phyloP scores from a whole-genome alignment of 2,888 invertebrate species.

The Tanytarsus gracilentus region DNA sequence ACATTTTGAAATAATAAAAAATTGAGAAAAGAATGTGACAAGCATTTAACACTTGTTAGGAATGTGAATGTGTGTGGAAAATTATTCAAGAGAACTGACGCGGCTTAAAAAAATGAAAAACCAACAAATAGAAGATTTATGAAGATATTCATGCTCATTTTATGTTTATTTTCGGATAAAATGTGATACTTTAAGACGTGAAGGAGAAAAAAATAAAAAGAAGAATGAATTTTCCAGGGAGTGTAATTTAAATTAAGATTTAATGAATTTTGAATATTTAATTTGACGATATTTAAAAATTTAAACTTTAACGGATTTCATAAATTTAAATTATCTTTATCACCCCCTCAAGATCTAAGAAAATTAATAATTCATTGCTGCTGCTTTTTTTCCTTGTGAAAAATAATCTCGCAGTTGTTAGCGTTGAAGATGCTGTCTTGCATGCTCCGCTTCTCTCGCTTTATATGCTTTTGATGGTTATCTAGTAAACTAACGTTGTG shows the following conservation, averaged over 20 bases:
- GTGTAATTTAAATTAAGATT: too few species aligned
- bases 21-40: too few species aligned
- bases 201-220: neutral
- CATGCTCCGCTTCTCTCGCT: neutral
- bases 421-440: too few species aligned
- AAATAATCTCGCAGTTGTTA: slow-evolving; percentile 14
- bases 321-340: neutral
- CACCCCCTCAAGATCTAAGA: neutral
- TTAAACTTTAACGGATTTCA: too few species aligned
- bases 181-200: neutral
- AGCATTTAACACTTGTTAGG: slow-evolving; percentile 32
- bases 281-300: too few species aligned
- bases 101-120: slow-evolving; percentile 4
- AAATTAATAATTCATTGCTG: slow-evolving; percentile 25
- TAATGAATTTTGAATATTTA: too few species aligned
- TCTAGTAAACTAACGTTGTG: neutral
- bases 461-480: neutral
- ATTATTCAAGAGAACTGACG: slow-evolving; percentile 4
- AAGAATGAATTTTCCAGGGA: too few species aligned
- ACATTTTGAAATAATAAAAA: too few species aligned
- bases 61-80: slow-evolving; percentile 21
- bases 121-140: slow-evolving; percentile 29
- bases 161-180: slow-evolving; percentile 29
- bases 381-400: neutral
- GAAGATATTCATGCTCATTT: slow-evolving; percentile 26